These are phyloP conservation scores for Microcaecilia unicolor DNA, from an alignment of 2,797 vertebrate genomes.

Conservation along the genomic window DNA sequence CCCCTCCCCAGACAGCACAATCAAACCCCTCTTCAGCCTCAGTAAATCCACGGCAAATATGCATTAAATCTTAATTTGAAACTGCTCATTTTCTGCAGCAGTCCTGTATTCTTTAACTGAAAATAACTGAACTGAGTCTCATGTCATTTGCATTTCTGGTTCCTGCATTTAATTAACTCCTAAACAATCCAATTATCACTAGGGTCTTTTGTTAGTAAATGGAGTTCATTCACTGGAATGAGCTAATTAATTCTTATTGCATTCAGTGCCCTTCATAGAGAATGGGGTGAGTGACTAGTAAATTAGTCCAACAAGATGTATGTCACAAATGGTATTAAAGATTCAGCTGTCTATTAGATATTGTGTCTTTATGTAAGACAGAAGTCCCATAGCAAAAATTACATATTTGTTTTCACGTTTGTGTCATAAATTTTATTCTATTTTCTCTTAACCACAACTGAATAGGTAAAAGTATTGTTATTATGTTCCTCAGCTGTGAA, in stretches of 20 bases:
- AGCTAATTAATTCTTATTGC: conserved; percentile 36
- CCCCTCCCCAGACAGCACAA: no score
- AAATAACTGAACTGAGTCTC: background rate
- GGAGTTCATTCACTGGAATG: conserved; percentile 7
- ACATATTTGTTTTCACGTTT: background rate
- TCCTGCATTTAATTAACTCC: conserved; percentile 29
- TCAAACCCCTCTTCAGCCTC: no score
- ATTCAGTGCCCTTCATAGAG: conserved; percentile 22
- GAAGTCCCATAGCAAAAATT: background rate
- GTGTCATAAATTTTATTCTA: background rate
- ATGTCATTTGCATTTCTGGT: background rate
- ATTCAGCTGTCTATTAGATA: background rate
- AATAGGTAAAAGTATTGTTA: conserved; percentile 12
- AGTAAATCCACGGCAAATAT: no score
- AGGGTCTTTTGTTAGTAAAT: conserved; percentile 33
- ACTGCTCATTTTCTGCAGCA: background rate
- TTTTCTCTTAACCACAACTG: conserved; percentile 4
- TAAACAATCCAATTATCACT: conserved; percentile 29
- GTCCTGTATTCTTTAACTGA: background rate
- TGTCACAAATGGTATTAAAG: background rate
- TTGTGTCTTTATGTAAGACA: no score
- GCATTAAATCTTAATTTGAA: background rate
- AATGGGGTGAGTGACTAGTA: background rate
- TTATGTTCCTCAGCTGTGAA: conserved; percentile 30
- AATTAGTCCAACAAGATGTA: background rate